These are phyloP conservation scores for Pyxicephalus adspersus DNA, from an alignment of 2,113 vertebrate species.

Conservation along the genomic window DNA sequence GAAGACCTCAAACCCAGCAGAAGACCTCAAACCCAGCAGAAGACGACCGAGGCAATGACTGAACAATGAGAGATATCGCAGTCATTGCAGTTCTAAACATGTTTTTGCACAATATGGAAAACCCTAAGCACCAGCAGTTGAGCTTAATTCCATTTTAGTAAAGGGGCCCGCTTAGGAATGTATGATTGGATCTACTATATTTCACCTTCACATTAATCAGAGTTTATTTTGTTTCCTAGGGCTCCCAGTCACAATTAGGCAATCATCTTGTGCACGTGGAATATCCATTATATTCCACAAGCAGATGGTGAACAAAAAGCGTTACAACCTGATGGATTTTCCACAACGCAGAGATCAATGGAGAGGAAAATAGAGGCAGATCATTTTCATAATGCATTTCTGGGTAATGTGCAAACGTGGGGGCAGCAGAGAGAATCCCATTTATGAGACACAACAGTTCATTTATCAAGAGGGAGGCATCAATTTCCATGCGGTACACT, in stretches of 20 bases:
- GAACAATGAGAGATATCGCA: too few species aligned
- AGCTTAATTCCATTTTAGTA: too few species aligned
- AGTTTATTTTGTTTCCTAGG: background rate
- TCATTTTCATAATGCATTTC: conserved; percentile 60
- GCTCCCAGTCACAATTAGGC: conserved; percentile 14
- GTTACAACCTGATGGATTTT: conserved; percentile 33
- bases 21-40: too few species aligned
- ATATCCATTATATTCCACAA: conserved; percentile 21
- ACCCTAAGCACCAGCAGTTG: too few species aligned
- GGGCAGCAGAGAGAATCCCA: conserved; percentile 56
- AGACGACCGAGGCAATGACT: too few species aligned
- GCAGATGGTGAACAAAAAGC: conserved; percentile 36
- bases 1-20: too few species aligned
- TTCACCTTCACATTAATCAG: conserved; percentile 3
- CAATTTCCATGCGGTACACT: conserved; percentile 49
- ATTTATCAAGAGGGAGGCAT: conserved; percentile 55
- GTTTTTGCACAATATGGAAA: too few species aligned
- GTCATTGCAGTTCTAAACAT: too few species aligned
- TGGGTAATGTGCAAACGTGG: conserved; percentile 51
- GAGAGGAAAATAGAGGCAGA: conserved; percentile 56
- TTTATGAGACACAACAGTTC: conserved; percentile 53
- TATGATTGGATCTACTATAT: background rate
- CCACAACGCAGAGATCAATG: conserved; percentile 54
- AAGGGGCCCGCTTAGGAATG: too few species aligned
- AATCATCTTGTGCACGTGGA: background rate